Evolutionary conservation across 2,888 invertebrate species (phyloP), one percentile per base, ranked within the genome.

Genomic region (Proisotoma minuta): DNA sequence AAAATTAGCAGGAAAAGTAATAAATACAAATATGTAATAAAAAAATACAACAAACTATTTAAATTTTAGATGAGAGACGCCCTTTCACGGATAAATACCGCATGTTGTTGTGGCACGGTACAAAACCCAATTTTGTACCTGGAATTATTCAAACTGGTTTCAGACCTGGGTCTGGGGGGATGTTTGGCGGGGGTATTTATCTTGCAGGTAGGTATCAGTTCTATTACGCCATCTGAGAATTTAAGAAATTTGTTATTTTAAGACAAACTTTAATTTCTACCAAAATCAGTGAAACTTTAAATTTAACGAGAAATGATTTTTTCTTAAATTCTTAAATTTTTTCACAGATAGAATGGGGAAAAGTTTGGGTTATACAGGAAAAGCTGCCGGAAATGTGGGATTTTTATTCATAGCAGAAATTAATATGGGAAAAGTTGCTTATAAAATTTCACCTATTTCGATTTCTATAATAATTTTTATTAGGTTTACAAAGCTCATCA

Each of bases 341-440:
- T n/a, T n/a, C n/a, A n/a, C n/a, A n/a, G 66, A 66, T 26, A n/a
- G 66, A 34, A 53, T 66, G 4, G 63, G 60, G 1, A 66, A 62
- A 50, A 66, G 66, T n/a, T 1, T n/a, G 0, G 59, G 49, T 5
- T 63, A 60, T 47, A 24, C 23, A 1, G 12, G 18, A 27, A 23
- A 20, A 1, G 3, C 49, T 2, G 28, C 8, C 28, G 48, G 40
- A 1, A 22, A 15, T 3, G 12, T 24, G 0, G 18, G 10, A 1
- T 65, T 40, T 23, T 29, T 65, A 28, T 26, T 65, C 28, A 18
- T 65, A 1, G 65, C 62, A 3, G 65, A 65, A 59, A 23, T 65
- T 10, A 39, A 26, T 18, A 54, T 59, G 1, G 65, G 65, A 43
- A 61, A 34, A 20, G 53, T 53, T n/a, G 5, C 23, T 52, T 57